Conservation (phyloP, 1,140 invertebrate genomes). For the Calycopis cecrops region DNA sequence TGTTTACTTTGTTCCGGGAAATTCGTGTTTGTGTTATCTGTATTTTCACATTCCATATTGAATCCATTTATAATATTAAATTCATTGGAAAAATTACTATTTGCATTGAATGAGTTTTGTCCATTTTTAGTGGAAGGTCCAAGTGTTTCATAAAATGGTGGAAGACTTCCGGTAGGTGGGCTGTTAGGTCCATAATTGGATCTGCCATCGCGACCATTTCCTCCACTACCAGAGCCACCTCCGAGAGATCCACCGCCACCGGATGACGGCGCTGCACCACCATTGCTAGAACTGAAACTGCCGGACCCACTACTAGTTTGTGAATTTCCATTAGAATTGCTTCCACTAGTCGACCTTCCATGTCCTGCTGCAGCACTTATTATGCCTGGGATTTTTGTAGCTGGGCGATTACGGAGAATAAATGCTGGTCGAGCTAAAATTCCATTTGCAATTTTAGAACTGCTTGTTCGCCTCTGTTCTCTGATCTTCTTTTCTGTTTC, state of each 20-base stretch:
- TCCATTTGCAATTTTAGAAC: slow-evolving; percentile 76
- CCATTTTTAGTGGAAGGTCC: slow-evolving; percentile 79
- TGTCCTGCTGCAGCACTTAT: slow-evolving; percentile 85
- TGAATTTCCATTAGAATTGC: slow-evolving; percentile 68
- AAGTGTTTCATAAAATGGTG: slow-evolving; percentile 89
- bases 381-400: slow-evolving; percentile 75
- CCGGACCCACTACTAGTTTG: slow-evolving; percentile 74
- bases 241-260: slow-evolving; percentile 77
- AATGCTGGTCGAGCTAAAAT: slow-evolving; percentile 68
- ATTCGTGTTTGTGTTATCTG: slow-evolving; percentile 66
- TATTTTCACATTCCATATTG: slow-evolving; percentile 85
- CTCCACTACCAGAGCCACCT: slow-evolving; percentile 80
- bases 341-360: slow-evolving; percentile 79
- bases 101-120: slow-evolving; percentile 78
- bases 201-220: slow-evolving; percentile 82
- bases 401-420: slow-evolving; percentile 67
- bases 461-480: slow-evolving; percentile 76
- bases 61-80: slow-evolving; percentile 78
- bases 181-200: slow-evolving; percentile 89
- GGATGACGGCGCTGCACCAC: slow-evolving; percentile 74
- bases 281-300: slow-evolving; percentile 72
- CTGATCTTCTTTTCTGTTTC: slow-evolving; percentile 76
- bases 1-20: slow-evolving; percentile 80
- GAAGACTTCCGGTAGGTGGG: slow-evolving; percentile 86
- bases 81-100: slow-evolving; percentile 72